Evolutionary conservation across 1,140 invertebrate genomes (phyloP), one percentile per base, ranked within the genome.

Genomic region (Chymomyza costata): DNA sequence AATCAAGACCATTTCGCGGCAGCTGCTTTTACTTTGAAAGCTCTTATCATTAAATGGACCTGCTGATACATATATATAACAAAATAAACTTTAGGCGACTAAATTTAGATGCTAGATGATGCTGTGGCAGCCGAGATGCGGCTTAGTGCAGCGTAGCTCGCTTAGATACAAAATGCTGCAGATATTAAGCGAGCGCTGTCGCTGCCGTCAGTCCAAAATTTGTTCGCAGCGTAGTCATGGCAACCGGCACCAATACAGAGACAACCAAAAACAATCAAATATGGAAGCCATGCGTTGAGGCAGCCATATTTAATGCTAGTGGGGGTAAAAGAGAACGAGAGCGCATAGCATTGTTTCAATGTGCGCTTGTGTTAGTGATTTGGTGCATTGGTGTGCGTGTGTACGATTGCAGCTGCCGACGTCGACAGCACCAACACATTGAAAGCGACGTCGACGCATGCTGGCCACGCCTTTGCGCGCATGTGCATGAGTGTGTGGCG

Each of bases 281-380:
- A 73, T 73, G 69, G 69, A 53, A 73, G 68, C 51, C 69, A 73
- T 63, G 56, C 73, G 73, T 66, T 45, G 38, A 21, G 46, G 44
- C 41, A n/a, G n/a, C n/a, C n/a, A n/a, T n/a, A n/a, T n/a, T n/a
- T 46, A 34, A 59, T 37, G 43, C 39, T 47, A 40, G 25, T 43
- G 38, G 18, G 6, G 25, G 19, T 19, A n/a, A n/a, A n/a, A n/a
- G n/a, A n/a, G n/a, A n/a, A n/a, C n/a, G 11, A 46, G 15, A 13
- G 40, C 17, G n/a, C 3, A 8, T 25, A 38, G 38, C 37, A 32
- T 3, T 47, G 56, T 35, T 19, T 10, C 7, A 7, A 1, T 28
- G 8, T 71, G 62, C 44, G 35, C 1, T 41, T 21, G 71, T 80
- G 41, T 63, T 58, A 13, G 73, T 80, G 59, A 30, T n/a, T n/a